These are phyloP conservation scores for Strix uralensis DNA, from an alignment of 2,113 vertebrate genomes.

Conservation along the genomic window DNA sequence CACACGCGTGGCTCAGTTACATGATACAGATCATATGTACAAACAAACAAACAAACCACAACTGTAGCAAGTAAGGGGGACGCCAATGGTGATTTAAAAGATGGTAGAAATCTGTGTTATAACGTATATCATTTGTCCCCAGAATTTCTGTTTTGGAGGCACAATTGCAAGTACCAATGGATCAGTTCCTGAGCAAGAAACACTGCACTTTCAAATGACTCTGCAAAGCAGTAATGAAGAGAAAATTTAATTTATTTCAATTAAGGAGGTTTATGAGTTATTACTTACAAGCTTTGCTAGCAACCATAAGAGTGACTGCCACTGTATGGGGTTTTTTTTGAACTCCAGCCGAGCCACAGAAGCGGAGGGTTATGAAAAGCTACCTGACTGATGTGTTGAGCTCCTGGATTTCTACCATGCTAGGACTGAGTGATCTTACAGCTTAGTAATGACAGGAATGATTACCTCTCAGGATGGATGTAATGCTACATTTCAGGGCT, in stretches of 20 bases:
- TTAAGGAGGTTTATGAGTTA: slow-evolving; percentile 65
- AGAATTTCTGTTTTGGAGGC: slow-evolving; percentile 42
- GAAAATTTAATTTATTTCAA: slow-evolving; percentile 72
- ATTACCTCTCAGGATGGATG: slow-evolving; percentile 68
- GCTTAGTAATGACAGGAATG: slow-evolving; percentile 69
- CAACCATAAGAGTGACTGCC: slow-evolving; percentile 19
- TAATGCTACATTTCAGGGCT: slow-evolving; percentile 71
- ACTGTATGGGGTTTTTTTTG: background rate
- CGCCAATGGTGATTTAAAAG: background rate
- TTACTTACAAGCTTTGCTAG: slow-evolving; percentile 58
- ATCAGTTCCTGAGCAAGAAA: slow-evolving; percentile 38
- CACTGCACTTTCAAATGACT: slow-evolving; percentile 55
- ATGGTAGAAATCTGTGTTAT: background rate
- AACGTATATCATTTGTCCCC: background rate
- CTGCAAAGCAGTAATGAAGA: slow-evolving; percentile 65
- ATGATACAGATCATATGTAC: background rate
- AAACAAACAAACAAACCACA: background rate
- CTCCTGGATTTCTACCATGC: slow-evolving; percentile 45
- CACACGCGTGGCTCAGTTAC: accelerated
- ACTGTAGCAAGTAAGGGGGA: background rate
- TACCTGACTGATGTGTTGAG: slow-evolving; percentile 39
- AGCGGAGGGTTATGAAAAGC: slow-evolving; percentile 49
- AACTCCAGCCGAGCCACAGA: slow-evolving; percentile 37
- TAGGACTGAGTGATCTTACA: slow-evolving; percentile 57
- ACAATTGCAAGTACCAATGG: slow-evolving; percentile 4